These are phyloP conservation scores for Myoxocephalus aenaeus DNA, from an alignment of 2,797 vertebrate species.

Conservation along the genomic window DNA sequence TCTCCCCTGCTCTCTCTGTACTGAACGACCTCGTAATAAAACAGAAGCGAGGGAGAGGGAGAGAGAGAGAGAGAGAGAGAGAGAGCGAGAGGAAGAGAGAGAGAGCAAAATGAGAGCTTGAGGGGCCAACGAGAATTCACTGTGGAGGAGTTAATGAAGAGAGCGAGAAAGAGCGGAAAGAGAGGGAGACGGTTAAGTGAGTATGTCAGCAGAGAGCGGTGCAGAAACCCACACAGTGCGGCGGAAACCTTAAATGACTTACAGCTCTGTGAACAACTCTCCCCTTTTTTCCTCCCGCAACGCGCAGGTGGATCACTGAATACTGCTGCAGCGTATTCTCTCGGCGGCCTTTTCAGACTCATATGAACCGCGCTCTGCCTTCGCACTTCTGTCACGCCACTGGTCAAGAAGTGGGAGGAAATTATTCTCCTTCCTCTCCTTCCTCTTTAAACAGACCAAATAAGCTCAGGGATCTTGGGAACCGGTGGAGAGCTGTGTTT, in stretches of 20 bases:
- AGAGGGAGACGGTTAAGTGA: conserved; percentile 77
- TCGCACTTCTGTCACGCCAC: conserved; percentile 55
- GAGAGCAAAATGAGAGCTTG: conserved; percentile 71
- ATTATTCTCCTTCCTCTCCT: conserved; percentile 51
- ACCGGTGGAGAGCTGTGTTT: conserved; percentile 60
- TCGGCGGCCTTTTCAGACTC: conserved; percentile 33
- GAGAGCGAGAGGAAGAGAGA: conserved; percentile 8
- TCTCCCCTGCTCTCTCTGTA: conserved; percentile 75
- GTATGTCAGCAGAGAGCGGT: conserved; percentile 76
- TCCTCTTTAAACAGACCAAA: conserved; percentile 79
- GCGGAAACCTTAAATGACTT: conserved; percentile 77
- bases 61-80: conserved; percentile 29
- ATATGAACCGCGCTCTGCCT: conserved; percentile 38
- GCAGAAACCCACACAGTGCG: conserved; percentile 71
- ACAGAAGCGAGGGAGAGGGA: conserved; percentile 64
- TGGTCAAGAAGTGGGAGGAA: conserved; percentile 63
- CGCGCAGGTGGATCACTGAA: conserved; percentile 70
- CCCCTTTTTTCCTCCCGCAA: conserved; percentile 44
- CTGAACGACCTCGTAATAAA: conserved; percentile 80
- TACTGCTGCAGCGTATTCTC: conserved; percentile 63
- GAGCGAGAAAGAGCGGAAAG: conserved; percentile 70
- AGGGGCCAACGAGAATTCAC: conserved; percentile 76
- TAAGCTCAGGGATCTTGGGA: conserved; percentile 82
- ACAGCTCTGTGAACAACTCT: conserved; percentile 70
- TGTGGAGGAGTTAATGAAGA: conserved; percentile 82